Evolutionary conservation across 2,113 vertebrate species (phyloP).

Genomic region (Psittacara wagleri): DNA sequence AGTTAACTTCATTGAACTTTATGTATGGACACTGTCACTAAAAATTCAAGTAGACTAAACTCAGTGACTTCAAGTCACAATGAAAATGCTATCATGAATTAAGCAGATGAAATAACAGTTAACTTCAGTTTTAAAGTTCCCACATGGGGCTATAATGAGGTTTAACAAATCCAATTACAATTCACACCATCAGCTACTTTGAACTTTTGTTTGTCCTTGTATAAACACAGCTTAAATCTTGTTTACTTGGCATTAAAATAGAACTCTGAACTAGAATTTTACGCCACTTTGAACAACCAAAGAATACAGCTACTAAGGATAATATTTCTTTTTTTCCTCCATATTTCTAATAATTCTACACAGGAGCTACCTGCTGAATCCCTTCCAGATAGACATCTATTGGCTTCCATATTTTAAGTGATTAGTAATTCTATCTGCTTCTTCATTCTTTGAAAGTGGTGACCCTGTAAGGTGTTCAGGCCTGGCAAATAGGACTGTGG

Average conservation of each 20-base stretch:
- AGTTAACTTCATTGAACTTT: background rate
- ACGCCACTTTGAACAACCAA: background rate
- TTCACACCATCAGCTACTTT: background rate
- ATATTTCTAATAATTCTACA: background rate
- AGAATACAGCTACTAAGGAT: background rate
- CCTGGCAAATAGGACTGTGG: background rate
- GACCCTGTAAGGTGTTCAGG: background rate
- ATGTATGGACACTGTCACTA: background rate
- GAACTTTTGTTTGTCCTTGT: background rate
- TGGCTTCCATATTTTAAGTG: background rate
- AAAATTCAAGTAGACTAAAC: background rate
- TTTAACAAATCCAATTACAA: background rate
- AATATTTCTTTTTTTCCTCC: background rate
- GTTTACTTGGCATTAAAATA: background rate
- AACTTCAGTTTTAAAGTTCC: background rate
- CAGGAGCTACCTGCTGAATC: background rate
- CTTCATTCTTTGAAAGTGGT: background rate
- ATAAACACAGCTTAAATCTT: background rate
- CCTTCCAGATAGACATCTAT: background rate
- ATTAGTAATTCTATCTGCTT: background rate
- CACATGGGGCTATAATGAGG: background rate
- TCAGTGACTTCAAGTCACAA: background rate
- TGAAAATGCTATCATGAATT: background rate
- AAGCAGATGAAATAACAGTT: background rate
- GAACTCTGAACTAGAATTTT: background rate